These are phyloP conservation scores for Leucozona laternaria DNA, from an alignment of 2,888 invertebrate genomes.

Conservation along the genomic window DNA sequence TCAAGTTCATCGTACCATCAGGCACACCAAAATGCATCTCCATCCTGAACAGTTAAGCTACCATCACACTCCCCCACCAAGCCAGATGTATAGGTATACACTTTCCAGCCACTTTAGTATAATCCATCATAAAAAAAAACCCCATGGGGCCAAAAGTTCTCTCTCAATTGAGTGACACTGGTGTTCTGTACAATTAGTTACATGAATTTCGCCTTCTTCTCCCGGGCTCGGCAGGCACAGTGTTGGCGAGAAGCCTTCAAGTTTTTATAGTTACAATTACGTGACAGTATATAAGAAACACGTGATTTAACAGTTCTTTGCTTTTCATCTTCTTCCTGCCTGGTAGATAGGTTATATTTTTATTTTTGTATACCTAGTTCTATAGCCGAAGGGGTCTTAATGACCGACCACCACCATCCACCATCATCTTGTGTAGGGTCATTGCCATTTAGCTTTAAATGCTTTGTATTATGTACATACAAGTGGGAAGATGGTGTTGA, in stretches of 20 bases:
- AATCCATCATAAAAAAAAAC: conserved; percentile 54
- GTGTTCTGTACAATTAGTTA: conserved; percentile 41
- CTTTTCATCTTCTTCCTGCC: conserved; percentile 10
- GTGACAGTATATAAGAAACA: conserved; percentile 32
- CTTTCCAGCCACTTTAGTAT: conserved; percentile 24
- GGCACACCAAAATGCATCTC: not conserved
- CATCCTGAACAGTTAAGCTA: not conserved
- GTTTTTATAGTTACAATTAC: conserved; percentile 39
- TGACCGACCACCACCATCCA: conserved; percentile 21
- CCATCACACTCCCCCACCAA: not conserved
- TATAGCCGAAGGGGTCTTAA: conserved; percentile 39
- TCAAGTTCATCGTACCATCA: not conserved
- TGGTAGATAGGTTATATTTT: not conserved
- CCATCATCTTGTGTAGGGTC: conserved; percentile 53
- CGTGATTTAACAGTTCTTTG: conserved; percentile 36
- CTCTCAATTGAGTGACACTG: conserved; percentile 32
- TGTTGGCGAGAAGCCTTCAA: conserved; percentile 1
- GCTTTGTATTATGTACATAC: not conserved
- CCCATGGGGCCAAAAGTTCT: conserved; percentile 16
- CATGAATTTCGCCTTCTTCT: conserved; percentile 21
- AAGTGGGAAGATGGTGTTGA: conserved; percentile 45
- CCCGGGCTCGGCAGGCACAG: not conserved
- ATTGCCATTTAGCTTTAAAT: conserved; percentile 58
- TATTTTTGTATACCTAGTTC: conserved; percentile 7
- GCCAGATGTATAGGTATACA: not conserved